A percentile compares a stretch with the other conserved stretches of the same genome.
Evolutionary conservation across 23 tunicate species (phyloP).

Genomic region (Diplosoma virens): DNA sequence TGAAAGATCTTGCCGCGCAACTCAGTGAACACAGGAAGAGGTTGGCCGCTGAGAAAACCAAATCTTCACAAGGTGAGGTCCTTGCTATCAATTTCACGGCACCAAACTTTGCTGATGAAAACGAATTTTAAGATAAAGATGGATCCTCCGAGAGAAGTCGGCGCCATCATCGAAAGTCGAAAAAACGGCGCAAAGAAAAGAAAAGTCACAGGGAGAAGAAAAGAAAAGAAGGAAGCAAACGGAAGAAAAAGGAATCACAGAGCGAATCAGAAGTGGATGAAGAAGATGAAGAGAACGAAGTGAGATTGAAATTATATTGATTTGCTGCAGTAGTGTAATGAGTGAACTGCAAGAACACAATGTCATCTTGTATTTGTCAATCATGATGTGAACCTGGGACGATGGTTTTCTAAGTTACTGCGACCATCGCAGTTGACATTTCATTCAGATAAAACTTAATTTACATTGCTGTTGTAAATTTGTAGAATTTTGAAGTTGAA

Average conservation of each 20-base stretch:
- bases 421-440: too few relatives aligned
- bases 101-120: neutral
- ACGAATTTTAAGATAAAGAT: neutral
- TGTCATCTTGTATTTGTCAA: too few relatives aligned
- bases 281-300: constrained; percentile 6
- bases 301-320: too few relatives aligned
- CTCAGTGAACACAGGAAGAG: constrained; percentile 51
- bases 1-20: constrained; percentile 67
- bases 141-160: constrained; percentile 6
- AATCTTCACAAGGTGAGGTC: neutral
- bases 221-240: constrained; percentile 12
- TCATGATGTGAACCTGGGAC: too few relatives aligned
- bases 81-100: neutral
- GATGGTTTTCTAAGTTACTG: too few relatives aligned
- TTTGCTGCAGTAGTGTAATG: too few relatives aligned
- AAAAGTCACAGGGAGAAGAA: constrained; percentile 28
- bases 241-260: constrained; percentile 17
- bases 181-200: constrained; percentile 37
- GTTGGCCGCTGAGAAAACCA: constrained; percentile 30
- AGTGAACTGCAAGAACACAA: too few relatives aligned
- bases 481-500: too few relatives aligned
- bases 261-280: constrained; percentile 5
- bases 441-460: too few relatives aligned
- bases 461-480: too few relatives aligned
- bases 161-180: constrained; percentile 36